These are phyloP conservation scores for Tursiops truncatus DNA, from an alignment of 2,113 vertebrate genomes.

Conservation along the genomic window DNA sequence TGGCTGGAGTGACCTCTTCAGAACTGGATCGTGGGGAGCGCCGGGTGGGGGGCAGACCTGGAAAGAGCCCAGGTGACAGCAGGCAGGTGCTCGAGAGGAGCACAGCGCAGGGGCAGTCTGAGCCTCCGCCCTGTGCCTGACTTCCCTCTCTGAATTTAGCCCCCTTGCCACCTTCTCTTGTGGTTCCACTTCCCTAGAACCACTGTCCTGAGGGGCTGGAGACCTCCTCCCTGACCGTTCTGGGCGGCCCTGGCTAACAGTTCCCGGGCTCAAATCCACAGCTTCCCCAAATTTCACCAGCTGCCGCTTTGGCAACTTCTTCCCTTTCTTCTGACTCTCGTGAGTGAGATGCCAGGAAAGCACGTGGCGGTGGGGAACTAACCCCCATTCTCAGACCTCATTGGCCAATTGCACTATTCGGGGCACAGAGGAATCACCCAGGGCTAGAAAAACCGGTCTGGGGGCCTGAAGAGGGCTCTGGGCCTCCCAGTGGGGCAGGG, in stretches of 20 bases:
- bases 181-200: neutral
- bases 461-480: neutral
- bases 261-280: constrained; percentile 1
- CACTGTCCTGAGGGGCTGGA: neutral
- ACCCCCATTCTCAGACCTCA: constrained; percentile 21
- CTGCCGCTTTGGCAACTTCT: neutral
- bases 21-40: neutral
- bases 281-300: constrained; percentile 63
- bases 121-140: neutral
- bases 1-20: neutral
- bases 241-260: neutral
- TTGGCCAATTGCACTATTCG: constrained; percentile 17
- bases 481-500: neutral
- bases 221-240: neutral
- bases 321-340: constrained; percentile 35
- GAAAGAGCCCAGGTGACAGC: neutral
- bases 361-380: neutral
- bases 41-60: too few relatives aligned
- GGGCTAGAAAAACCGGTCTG: neutral
- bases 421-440: neutral
- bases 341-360: neutral
- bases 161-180: neutral
- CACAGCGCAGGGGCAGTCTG: neutral
- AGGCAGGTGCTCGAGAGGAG: neutral
- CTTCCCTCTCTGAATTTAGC: neutral